These are phyloP conservation scores for Heteromurus nitidus DNA, from an alignment of 2,888 invertebrate genomes.

Conservation along the genomic window DNA sequence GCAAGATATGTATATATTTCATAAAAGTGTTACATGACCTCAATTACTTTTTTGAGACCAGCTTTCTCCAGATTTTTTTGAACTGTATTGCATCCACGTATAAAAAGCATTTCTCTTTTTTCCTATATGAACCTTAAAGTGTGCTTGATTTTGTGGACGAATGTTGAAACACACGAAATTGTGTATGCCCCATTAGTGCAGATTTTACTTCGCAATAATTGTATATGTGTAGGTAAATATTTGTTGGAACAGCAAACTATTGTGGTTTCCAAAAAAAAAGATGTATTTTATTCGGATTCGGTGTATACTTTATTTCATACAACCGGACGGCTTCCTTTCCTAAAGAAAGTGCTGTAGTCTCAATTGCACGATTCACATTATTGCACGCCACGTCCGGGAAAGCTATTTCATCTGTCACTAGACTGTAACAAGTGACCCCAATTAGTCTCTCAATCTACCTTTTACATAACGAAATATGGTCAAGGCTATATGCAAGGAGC, in stretches of 20 bases:
- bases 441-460: slow-evolving; percentile 38
- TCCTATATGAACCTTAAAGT: too few relatives aligned
- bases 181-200: too few relatives aligned
- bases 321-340: slow-evolving; percentile 30
- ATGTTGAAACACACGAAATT: too few relatives aligned
- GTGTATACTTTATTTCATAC: slow-evolving; percentile 28
- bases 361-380: slow-evolving; percentile 2
- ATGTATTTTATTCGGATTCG: too few relatives aligned
- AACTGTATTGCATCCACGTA: too few relatives aligned
- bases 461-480: slow-evolving; percentile 45
- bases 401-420: neutral
- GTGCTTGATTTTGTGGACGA: too few relatives aligned
- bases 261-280: too few relatives aligned
- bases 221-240: too few relatives aligned
- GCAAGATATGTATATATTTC: slow-evolving; percentile 13
- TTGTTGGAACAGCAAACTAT: too few relatives aligned
- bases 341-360: slow-evolving; percentile 24
- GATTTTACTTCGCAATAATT: too few relatives aligned
- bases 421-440: slow-evolving; percentile 45
- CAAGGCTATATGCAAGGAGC: slow-evolving; percentile 57
- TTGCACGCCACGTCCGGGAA: slow-evolving; percentile 4
- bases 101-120: too few relatives aligned
- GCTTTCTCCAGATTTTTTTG: too few relatives aligned
- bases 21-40: slow-evolving; percentile 62
- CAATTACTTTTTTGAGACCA: slow-evolving; percentile 46